Evolutionary conservation across 35 echinoderm and acorn worm genomes (phyloP).

Genomic region (Stichopus chloronotus): DNA sequence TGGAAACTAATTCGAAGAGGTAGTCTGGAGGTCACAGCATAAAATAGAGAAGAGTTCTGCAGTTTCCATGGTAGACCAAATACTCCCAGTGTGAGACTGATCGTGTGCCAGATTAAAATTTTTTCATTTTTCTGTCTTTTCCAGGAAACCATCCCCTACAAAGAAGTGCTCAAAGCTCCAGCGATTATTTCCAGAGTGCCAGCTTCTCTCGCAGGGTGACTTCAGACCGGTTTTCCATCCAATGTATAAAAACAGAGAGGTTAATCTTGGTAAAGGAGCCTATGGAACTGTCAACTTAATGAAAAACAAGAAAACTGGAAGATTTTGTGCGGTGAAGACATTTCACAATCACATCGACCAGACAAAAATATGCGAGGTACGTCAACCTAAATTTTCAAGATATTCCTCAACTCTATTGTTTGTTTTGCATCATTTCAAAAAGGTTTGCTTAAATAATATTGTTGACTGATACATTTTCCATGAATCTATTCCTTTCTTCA

Average conservation of each 20-base stretch:
- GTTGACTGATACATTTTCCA: no score
- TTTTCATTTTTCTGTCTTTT: neutral
- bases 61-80: no score
- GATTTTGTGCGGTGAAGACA: conserved; percentile 8
- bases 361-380: neutral
- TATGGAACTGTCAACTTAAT: neutral
- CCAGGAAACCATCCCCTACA: neutral
- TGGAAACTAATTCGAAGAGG: no score
- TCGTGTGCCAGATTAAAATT: no score
- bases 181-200: neutral
- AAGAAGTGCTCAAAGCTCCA: neutral
- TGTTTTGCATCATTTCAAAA: no score
- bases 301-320: neutral
- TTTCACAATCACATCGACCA: neutral
- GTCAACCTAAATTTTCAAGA: neutral
- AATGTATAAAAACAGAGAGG: neutral
- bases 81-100: no score
- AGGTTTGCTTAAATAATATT: no score
- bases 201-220: neutral
- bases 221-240: neutral
- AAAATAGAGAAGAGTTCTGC: no score
- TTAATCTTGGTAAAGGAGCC: neutral
- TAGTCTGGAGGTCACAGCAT: no score
- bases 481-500: no score
- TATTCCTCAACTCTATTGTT: no score